A percentile compares a stretch with the other conserved stretches of the same genome.
Evolutionary conservation across 2,888 invertebrate species (phyloP).

Genomic region (Monoplex corrugatus): DNA sequence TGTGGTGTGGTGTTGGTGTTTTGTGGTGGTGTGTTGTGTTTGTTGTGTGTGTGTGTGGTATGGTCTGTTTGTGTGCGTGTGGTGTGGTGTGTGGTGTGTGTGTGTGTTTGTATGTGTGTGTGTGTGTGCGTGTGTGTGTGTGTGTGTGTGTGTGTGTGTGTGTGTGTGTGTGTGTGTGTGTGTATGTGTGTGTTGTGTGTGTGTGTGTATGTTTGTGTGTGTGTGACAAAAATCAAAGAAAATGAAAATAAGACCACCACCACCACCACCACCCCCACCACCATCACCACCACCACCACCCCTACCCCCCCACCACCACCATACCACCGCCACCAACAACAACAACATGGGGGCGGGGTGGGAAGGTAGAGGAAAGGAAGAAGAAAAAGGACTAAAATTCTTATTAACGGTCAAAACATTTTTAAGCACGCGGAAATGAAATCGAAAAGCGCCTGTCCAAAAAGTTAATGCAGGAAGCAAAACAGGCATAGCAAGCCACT

Average conservation of each 20-base stretch:
- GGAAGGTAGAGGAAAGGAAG: no score
- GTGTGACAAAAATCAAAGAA: background rate
- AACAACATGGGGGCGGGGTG: no score
- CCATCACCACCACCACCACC: no score
- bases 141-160: constrained; percentile 33
- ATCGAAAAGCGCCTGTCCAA: no score
- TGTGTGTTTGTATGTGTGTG: constrained; percentile 35
- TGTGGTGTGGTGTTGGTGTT: background rate
- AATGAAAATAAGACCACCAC: background rate
- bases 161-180: background rate
- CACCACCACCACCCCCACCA: no score
- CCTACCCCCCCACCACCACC: no score
- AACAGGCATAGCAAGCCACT: no score
- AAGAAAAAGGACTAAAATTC: no score
- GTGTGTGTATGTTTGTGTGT: constrained; percentile 3
- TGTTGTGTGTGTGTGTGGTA: background rate
- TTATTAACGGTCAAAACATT: no score
- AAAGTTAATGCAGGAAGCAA: no score
- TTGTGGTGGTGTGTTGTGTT: constrained; percentile 1
- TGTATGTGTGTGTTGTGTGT: background rate
- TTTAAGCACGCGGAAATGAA: no score
- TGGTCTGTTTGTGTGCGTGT: constrained; percentile 19
- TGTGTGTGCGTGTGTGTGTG: constrained; percentile 36
- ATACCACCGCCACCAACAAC: no score
- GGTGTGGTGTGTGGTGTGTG: constrained; percentile 13